Conservation (phyloP, 2,797 vertebrate genomes). For the Cirrhinus molitorella region DNA sequence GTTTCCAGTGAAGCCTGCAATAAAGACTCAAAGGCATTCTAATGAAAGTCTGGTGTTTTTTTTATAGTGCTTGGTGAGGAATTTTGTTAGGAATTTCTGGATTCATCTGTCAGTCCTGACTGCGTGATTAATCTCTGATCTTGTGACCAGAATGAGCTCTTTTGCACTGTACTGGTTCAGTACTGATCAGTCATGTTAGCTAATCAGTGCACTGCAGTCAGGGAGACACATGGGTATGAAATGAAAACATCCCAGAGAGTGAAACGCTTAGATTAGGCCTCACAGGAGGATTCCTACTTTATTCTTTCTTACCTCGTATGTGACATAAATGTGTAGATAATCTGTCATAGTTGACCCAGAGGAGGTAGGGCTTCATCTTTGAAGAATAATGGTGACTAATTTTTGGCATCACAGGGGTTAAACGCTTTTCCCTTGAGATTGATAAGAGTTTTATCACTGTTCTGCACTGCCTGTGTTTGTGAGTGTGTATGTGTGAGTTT, state of each 20-base stretch:
- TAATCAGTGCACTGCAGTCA: conserved; percentile 2
- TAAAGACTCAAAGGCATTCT: neutral
- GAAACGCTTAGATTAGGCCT: neutral
- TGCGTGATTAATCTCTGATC: conserved; percentile 53
- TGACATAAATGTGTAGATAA: neutral
- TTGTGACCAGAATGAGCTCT: conserved; percentile 49
- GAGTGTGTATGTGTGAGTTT: neutral
- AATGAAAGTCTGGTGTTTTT: neutral
- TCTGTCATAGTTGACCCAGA: neutral
- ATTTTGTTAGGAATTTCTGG: neutral
- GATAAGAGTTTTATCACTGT: conserved; percentile 29
- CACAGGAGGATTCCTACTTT: neutral
- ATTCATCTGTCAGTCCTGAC: conserved; percentile 23
- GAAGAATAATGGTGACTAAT: conserved; percentile 13
- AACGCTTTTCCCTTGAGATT: neutral
- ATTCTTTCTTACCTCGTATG: neutral
- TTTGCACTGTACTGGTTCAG: conserved; percentile 35
- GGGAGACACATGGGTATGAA: conserved; percentile 32
- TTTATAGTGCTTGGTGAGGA: neutral
- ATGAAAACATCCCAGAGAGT: conserved; percentile 25
- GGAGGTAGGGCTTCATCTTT: neutral
- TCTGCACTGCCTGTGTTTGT: neutral
- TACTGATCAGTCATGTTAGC: conserved; percentile 28
- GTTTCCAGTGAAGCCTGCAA: neutral
- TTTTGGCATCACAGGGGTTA: conserved; percentile 16